These are phyloP conservation scores for Paracyclopina nana DNA, from an alignment of 1,140 invertebrate species.

Conservation along the genomic window DNA sequence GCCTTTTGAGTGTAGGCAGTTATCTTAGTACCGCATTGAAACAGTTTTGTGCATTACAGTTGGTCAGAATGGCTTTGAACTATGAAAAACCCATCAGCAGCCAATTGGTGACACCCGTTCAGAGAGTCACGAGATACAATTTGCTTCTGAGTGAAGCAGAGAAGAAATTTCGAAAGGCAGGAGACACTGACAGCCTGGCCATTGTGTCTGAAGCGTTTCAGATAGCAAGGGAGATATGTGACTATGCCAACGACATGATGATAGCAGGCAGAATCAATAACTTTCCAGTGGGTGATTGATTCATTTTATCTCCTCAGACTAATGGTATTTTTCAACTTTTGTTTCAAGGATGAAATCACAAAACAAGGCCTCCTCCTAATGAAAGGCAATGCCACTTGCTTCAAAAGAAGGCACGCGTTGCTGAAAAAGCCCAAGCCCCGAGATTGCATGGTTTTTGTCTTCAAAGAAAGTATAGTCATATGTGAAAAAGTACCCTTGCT, in stretches of 20 bases:
- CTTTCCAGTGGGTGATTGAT: neutral
- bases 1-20: neutral
- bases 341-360: neutral
- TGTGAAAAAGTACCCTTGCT: neutral
- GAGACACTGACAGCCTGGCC: neutral
- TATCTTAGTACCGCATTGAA: neutral
- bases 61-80: neutral
- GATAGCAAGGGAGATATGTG: neutral
- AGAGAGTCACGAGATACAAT: neutral
- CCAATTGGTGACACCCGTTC: constrained; percentile 3
- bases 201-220: neutral
- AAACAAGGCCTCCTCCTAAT: neutral
- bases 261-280: neutral
- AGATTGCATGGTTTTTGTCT: neutral
- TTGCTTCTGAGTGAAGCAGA: neutral
- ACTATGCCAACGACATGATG: constrained; percentile 14
- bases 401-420: neutral
- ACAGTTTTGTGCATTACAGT: neutral
- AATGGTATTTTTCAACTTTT: neutral
- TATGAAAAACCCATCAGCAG: neutral
- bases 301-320: neutral
- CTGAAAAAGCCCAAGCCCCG: neutral
- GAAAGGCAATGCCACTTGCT: neutral
- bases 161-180: constrained; percentile 4
- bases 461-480: neutral